Evolutionary conservation across 1,140 invertebrate genomes (phyloP).

Genomic region (Orius insidiosus): DNA sequence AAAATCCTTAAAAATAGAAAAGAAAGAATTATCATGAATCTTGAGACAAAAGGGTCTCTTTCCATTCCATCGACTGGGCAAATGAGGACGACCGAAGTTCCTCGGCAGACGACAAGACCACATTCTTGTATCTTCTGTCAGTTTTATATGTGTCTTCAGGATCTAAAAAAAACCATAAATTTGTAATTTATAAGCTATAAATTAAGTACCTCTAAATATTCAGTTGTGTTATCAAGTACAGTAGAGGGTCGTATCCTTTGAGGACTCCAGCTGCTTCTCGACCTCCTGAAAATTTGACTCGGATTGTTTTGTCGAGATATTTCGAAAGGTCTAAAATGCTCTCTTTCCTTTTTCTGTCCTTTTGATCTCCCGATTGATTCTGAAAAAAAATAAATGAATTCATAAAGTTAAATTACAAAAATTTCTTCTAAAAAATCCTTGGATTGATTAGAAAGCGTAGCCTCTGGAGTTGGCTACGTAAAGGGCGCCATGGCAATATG

Average conservation of each 20-base stretch:
- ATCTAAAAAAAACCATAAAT: constrained; percentile 49
- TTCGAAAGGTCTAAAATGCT: constrained; percentile 93
- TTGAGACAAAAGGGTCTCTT: constrained; percentile 92
- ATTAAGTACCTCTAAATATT: constrained; percentile 66
- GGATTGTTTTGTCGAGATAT: constrained; percentile 91
- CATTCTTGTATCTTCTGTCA: constrained; percentile 84
- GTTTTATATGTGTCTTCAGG: constrained; percentile 93
- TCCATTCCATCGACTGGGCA: constrained; percentile 98
- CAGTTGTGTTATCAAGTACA: constrained; percentile 95
- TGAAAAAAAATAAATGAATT: no score
- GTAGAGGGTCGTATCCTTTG: constrained; percentile 92
- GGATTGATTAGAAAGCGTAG: no score
- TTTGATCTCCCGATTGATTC: constrained; percentile 37
- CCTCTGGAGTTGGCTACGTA: no score
- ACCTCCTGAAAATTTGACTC: constrained; percentile 97
- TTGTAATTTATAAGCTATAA: no score
- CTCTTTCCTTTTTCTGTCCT: constrained; percentile 93
- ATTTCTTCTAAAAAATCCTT: no score
- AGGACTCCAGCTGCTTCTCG: constrained; percentile 90
- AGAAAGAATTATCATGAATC: constrained; percentile 29
- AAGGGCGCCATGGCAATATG: no score
- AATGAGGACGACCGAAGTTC: constrained; percentile 89
- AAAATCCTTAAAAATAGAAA: no score
- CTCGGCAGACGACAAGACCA: constrained; percentile 92
- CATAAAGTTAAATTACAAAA: no score